Evolutionary conservation across 2,888 invertebrate genomes (phyloP), one percentile per base, ranked within the genome.

Genomic region (Acronicta leporina): DNA sequence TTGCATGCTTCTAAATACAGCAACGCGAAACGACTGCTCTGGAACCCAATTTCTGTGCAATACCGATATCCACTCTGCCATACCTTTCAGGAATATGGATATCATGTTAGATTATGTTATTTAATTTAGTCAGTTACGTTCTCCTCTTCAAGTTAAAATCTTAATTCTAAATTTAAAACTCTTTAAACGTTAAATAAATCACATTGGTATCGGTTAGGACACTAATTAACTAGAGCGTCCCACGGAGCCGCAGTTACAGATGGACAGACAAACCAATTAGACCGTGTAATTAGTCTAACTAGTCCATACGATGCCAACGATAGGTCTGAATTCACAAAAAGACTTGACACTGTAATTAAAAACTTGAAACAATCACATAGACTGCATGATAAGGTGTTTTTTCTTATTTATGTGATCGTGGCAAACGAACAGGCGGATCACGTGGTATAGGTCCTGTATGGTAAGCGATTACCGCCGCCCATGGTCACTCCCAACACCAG

Each of bases 271-370:
- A 87, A 87, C 88, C 90, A 88, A 90, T 89, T 88, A 88, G 88
- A 90, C 87, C 92, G 90, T 92, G 89, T 92, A 92, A 93, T 94
- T 93, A 93, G 91, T 90, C 88, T 85, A 85, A 85, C 87, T 83
- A 82, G 79, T 73, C 82, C 80, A 79, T 80, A 81, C 78, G 77
- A 71, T 72, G 73, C 73, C 64, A 70, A 72, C 54, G 69, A 60
- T 75, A 68, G 45, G 53, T 60, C 57, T 50, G 35, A 60, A 68
- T 57, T 55, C 53, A 66, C 64, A 77, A 68, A 71, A 77, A 76
- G 51, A 56, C 58, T 64, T 49, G 30, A 49, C 9, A 38, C 15
- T 5, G 11, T 7, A 47, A 5, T 27, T n/a, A 52, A 45, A 30
- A 30, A 30, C 13, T 13, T 51, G 16, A 42, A 13, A 30, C 14